Conservation (phyloP, 2,797 vertebrate genomes). For the Diglossa cyanea region DNA sequence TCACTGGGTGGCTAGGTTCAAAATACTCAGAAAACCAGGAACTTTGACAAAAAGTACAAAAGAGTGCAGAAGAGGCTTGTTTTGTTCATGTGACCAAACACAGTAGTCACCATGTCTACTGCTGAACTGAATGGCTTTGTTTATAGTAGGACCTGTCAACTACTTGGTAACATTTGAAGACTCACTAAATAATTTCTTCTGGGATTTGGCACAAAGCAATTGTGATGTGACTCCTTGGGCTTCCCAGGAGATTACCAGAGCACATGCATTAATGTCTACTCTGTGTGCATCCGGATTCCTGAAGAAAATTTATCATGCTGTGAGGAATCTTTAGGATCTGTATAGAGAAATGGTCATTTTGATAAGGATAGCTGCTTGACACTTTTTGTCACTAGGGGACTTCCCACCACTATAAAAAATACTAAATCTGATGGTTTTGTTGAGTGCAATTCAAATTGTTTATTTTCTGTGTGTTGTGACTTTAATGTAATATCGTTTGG, state of each 20-base stretch:
- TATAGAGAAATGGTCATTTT: background rate
- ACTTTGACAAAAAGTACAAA: background rate
- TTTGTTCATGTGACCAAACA: background rate
- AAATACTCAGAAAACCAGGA: background rate
- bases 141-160: background rate
- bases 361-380: background rate
- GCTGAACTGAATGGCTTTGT: background rate
- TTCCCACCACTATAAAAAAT: background rate
- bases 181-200: background rate
- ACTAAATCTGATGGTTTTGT: background rate
- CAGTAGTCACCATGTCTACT: background rate
- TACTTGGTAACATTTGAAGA: background rate
- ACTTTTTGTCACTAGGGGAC: background rate
- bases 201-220: background rate
- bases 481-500: background rate
- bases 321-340: background rate
- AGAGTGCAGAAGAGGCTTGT: background rate
- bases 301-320: background rate
- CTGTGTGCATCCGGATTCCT: background rate
- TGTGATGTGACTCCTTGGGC: accelerated
- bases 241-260: background rate
- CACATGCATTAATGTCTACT: background rate
- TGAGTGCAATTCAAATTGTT: background rate
- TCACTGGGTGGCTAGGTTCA: background rate
- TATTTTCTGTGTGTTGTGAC: background rate